Evolutionary conservation across 2,888 invertebrate species (phyloP).

Genomic region (Junonia oenone): DNA sequence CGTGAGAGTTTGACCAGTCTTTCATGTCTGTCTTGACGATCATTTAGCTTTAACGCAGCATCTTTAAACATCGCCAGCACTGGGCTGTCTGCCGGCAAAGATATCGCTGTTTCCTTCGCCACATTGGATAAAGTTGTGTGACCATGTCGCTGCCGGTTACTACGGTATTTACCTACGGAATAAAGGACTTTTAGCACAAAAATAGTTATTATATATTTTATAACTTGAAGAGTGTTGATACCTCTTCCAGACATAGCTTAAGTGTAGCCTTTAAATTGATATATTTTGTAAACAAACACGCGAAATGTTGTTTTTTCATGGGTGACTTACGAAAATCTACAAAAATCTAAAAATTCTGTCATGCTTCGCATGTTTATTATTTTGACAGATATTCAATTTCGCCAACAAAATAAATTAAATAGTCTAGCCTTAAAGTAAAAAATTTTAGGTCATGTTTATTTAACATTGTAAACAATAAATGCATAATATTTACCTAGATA

Average conservation of each 20-base stretch:
- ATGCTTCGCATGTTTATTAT: not conserved
- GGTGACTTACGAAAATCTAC: not conserved
- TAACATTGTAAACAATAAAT: too few relatives aligned
- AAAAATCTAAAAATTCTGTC: not conserved
- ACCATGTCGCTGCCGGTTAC: slow-evolving; percentile 42
- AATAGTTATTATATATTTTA: not conserved
- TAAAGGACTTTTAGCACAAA: too few relatives aligned
- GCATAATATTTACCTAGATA: too few relatives aligned
- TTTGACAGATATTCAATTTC: not conserved
- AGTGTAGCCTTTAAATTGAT: not conserved
- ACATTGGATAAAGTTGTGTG: slow-evolving; percentile 48
- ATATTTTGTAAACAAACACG: not conserved
- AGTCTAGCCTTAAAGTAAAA: not conserved
- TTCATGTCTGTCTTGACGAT: slow-evolving; percentile 90
- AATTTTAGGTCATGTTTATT: too few relatives aligned
- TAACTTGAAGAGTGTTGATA: slow-evolving; percentile 24
- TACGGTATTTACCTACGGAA: slow-evolving; percentile 45
- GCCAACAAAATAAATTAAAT: not conserved
- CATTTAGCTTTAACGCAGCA: slow-evolving; percentile 84
- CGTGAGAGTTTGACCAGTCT: slow-evolving; percentile 88
- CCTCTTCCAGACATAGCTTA: slow-evolving; percentile 48
- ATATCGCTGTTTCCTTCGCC: slow-evolving; percentile 48
- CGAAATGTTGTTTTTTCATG: not conserved
- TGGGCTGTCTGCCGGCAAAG: slow-evolving; percentile 61
- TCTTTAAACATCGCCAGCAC: slow-evolving; percentile 81